These are phyloP conservation scores for Argyresthia albistria DNA, from an alignment of 2,888 invertebrate genomes.

Conservation along the genomic window DNA sequence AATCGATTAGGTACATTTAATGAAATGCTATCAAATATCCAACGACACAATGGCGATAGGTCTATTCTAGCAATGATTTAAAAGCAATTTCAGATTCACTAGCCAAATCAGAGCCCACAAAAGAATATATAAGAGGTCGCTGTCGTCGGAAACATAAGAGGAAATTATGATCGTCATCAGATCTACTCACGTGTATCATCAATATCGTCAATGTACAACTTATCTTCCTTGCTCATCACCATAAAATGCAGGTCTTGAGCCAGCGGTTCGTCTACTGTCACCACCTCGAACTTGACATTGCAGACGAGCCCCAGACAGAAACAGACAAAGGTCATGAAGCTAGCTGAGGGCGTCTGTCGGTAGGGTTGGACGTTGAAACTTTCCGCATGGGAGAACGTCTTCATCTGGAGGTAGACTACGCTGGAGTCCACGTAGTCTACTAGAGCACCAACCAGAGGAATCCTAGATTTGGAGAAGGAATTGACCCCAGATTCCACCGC, in stretches of 20 bases:
- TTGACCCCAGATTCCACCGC: constrained; percentile 12
- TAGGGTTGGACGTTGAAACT: constrained; percentile 29
- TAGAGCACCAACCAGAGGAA: constrained; percentile 46
- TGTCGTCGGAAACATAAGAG: too few species aligned
- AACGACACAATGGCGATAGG: too few species aligned
- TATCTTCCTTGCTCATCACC: constrained; percentile 49
- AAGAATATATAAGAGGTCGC: too few species aligned
- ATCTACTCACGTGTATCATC: constrained; percentile 46
- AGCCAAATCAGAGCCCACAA: too few species aligned
- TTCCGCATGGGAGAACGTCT: constrained; percentile 36
- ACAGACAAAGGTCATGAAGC: constrained; percentile 40
- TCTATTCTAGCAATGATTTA: too few species aligned
- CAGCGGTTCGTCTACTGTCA: constrained; percentile 40
- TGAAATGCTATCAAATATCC: too few species aligned
- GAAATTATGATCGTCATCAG: neutral
- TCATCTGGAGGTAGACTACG: constrained; percentile 31
- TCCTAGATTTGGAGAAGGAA: constrained; percentile 40
- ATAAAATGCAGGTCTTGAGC: constrained; percentile 48
- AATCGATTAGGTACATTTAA: neutral
- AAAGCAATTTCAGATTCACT: too few species aligned
- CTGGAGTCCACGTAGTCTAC: constrained; percentile 50
- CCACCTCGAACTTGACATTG: constrained; percentile 57
- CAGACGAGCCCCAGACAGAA: constrained; percentile 38
- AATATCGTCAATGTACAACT: constrained; percentile 54
- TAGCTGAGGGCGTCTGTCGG: constrained; percentile 29